Evolutionary conservation across 2,797 vertebrate genomes (phyloP), one percentile per base, ranked within the genome.

Genomic region (Iguana delicatissima): DNA sequence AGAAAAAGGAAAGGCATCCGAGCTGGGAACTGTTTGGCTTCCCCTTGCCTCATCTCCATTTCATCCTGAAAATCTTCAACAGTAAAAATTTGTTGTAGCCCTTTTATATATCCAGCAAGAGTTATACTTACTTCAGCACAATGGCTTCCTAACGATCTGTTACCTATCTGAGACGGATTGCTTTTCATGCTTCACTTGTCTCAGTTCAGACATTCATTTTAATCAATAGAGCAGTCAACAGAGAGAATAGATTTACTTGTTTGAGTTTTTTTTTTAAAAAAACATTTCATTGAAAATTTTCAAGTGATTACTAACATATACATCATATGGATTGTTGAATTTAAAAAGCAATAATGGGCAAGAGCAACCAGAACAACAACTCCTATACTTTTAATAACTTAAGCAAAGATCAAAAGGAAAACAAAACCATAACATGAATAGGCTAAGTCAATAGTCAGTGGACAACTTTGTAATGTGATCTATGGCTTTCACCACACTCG

Each of bases 151-250:
- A 97, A 97, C 93, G 97, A 97, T 97, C 97, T 96, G 96, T 96
- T 97, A 96, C 95, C 97, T 97, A 95, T 96, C 96, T 96, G 96
- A 97, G 96, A 97, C 96, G 97, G 97, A 98, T 97, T 97, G 97
- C 96, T 97, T 98, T 98, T 97, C 97, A 97, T 89, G 96, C 97
- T 97, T 97, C 97, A 96, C 96, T 35, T 86, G 95, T 74, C 77
- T n/a, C 95, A 93, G 97, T 95, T 94, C 96, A 96, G 96, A 94
- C 97, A 97, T 98, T 96, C 96, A 96, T 97, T 97, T 97, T 97
- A 97, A 98, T 97, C 97, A 97, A 97, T 97, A 97, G 92, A 96
- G 91, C 97, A 97, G 96, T 97, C 97, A 97, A 97, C 97, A 96
- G 96, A 95, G 95, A 97, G 97, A 97, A 97, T 97, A 97, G 97